Percentiles rank a stretch among this genome's conserved stretches.
phyloP scores from a whole-genome alignment of 2,113 vertebrate genomes.

The Sceloporus undulatus region DNA sequence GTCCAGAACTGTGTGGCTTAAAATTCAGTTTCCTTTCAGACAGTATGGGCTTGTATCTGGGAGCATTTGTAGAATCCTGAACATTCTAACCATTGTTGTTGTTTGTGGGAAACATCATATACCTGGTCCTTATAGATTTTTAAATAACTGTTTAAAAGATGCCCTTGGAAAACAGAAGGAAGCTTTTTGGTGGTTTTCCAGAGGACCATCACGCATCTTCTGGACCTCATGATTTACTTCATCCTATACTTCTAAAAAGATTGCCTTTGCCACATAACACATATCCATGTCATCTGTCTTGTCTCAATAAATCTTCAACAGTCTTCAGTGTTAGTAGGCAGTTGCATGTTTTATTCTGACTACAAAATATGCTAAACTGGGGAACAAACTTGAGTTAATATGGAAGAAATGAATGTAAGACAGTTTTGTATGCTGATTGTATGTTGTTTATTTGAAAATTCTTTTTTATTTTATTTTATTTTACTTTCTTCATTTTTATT shows the following conservation, averaged over 20 bases:
- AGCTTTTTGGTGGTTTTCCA: background rate
- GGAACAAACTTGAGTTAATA: too few species aligned
- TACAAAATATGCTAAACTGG: background rate
- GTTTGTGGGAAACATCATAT: background rate
- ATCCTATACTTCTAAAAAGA: background rate
- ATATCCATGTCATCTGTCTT: background rate
- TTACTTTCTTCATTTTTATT: too few species aligned
- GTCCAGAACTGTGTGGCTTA: constrained; percentile 9
- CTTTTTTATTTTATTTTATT: too few species aligned
- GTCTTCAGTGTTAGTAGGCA: background rate
- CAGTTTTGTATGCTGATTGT: too few species aligned
- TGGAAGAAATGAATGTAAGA: too few species aligned
- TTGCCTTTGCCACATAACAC: background rate
- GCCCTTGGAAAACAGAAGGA: background rate
- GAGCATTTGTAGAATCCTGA: background rate
- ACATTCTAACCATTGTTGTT: background rate
- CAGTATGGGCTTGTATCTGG: background rate
- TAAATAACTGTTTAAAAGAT: background rate
- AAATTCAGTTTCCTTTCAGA: background rate
- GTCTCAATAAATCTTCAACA: constrained; percentile 3
- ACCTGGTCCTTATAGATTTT: background rate
- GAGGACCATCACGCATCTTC: background rate
- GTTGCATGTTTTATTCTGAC: constrained; percentile 8
- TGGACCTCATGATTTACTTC: background rate
- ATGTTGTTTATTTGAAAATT: too few species aligned